Base-by-base conservation (phyloP, 2,113 vertebrate genomes). In the Lasiurus borealis region DNA sequence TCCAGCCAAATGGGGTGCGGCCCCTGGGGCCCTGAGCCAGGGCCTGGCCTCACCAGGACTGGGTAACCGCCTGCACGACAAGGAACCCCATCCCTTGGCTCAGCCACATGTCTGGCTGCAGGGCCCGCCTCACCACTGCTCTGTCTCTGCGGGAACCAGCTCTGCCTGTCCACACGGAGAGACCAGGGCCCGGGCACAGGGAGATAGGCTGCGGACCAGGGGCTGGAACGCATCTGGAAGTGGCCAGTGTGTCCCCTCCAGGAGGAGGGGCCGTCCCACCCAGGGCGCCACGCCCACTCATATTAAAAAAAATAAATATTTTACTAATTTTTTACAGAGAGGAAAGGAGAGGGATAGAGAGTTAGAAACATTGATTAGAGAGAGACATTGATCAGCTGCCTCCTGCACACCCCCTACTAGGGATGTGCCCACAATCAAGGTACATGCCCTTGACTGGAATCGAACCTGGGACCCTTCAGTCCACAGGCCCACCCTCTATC, bases 281-380 rank as follows among this genome's bases (percentile, higher is more conserved):
- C 8, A 18, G 15, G 6, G 36, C 8, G 5, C 5, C 1, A 2
- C 0, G 7, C 13, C 0, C 87, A 98, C 99, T 99, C 92, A 99
- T 99, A 99, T 99, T n/a, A n/a, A n/a, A n/a, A n/a, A n/a, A n/a
- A n/a, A n/a, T n/a, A n/a, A n/a, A n/a, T 40, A 40, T 40, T 40
- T 40, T 40, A 40, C 3, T 40, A 40, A 40, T 40, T 40, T 40
- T 40, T 40, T 40, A 40, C 40, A 40, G 40, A 5, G 40, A 40
- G 40, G 40, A 40, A 40, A 40, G 40, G 40, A 40, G 40, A 40
- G 40, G 40, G 40, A 40, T 40, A 40, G 40, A 40, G 40, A 40
- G 40, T 40, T 40, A 40, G 40, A 40, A 40, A 40, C 40, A 40
- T 40, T 5, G 40, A 40, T 40, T 3, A 40, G 40, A 40, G 40